Evolutionary conservation across 2,113 vertebrate genomes (phyloP), one percentile per base, ranked within the genome.

Genomic region (Chionis minor): DNA sequence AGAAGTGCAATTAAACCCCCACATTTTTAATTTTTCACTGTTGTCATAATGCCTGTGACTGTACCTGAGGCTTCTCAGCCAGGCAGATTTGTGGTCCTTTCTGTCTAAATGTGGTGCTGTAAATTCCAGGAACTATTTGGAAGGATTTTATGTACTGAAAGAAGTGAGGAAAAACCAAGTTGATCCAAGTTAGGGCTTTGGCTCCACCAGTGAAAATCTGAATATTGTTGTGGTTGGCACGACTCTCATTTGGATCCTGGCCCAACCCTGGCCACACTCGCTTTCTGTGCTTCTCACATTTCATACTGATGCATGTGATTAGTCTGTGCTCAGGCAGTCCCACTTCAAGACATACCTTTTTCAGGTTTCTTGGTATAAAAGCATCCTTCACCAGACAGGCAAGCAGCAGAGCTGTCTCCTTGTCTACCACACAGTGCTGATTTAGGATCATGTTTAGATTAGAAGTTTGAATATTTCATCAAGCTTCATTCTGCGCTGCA

Each of bases 391-490:
- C 9, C 21, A 55, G 54, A 16, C 28, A 82, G 49, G 35, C 24
- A 89, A 59, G 51, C 62, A 66, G 28, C 70, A 90, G 45, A 83
- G 47, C 62, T 80, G 42, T 73, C 81, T 80, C 12, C n/a, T 85
- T 95, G 38, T 32, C 66, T 74, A 80, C 73, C 20, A 47, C 27
- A 72, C 17, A 65, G 33, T 2, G 2, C 62, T 97, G 65, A 81
- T 93, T 86, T 70, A 92, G 85, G 51, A 72, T 92, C 28, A 10
- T 0, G 3, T 92, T 80, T 91, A 69, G 17, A 44, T 93, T 61
- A 91, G 55, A 87, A 91, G 56, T 69, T 72, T 88, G 80, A 92
- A 88, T 90, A 89, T 93, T 95, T 94, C n/a, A 90, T 94, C 78
- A 87, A 87, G 65, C 30, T 77, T 90, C 51, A 19, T 92, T 91